Evolutionary conservation across 2,113 vertebrate genomes (phyloP).

Genomic region (Felis catus): F.catus_Fca126_mat1.0 CM031417.1:44132001-44132500

Average conservation of each 20-base stretch:
- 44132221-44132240: background rate
- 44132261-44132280: background rate
- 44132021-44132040: background rate
- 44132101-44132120: background rate
- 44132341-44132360: background rate
- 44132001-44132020: background rate
- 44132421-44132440: background rate
- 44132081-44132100: background rate
- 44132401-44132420: background rate
- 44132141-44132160: slow-evolving; percentile 42
- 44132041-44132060: background rate
- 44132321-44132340: background rate
- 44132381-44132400: background rate
- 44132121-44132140: background rate
- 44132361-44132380: background rate
- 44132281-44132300: background rate
- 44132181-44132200: background rate
- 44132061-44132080: slow-evolving; percentile 40
- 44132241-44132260: slow-evolving; percentile 46
- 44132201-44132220: slow-evolving; percentile 39
- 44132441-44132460: background rate
- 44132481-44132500: background rate
- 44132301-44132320: background rate
- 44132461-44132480: background rate
- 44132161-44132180: background rate